These are phyloP conservation scores for Aurelia coerulea DNA, from an alignment of 30 jellyfish, hydroid and myxozoan genomes.

Conservation along the genomic window DNA sequence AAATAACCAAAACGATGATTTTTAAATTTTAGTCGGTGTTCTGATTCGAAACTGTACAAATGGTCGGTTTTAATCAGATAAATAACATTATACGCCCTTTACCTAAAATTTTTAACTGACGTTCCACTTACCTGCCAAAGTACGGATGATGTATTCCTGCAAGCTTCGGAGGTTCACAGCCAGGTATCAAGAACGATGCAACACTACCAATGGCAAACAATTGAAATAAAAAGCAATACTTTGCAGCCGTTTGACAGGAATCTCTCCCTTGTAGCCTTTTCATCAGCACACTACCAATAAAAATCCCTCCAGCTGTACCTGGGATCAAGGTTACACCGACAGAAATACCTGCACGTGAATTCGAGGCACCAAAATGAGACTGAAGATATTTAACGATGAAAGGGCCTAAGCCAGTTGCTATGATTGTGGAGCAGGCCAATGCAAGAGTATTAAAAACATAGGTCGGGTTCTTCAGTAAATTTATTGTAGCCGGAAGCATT, in stretches of 20 bases:
- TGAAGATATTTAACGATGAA: conserved; percentile 93
- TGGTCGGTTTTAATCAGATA: too few relatives aligned
- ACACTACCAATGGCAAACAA: conserved; percentile 87
- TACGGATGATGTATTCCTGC: conserved; percentile 93
- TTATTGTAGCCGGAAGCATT: conserved; percentile 95
- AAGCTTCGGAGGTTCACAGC: conserved; percentile 88
- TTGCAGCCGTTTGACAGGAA: conserved; percentile 92
- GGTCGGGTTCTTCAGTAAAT: conserved; percentile 86
- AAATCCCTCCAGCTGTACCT: conserved; percentile 98
- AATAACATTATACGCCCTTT: too few relatives aligned
- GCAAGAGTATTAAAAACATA: conserved; percentile 95
- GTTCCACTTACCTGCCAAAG: conserved; percentile 59
- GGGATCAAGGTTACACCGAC: conserved; percentile 96
- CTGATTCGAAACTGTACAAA: too few relatives aligned
- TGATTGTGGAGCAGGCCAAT: conserved; percentile 79
- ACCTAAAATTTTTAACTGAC: too few relatives aligned
- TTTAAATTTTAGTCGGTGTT: too few relatives aligned
- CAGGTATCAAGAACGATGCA: conserved; percentile 91
- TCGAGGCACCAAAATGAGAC: conserved; percentile 96
- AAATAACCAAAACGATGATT: too few relatives aligned
- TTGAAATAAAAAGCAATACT: conserved; percentile 93
- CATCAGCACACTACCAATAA: conserved; percentile 93
- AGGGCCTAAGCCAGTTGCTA: conserved; percentile 99
- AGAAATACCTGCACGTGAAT: conserved; percentile 95
- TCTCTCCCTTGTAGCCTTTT: conserved; percentile 76